phyloP scores from a whole-genome alignment of 2,888 invertebrate species.

The Nasonovia ribisnigri region DNA sequence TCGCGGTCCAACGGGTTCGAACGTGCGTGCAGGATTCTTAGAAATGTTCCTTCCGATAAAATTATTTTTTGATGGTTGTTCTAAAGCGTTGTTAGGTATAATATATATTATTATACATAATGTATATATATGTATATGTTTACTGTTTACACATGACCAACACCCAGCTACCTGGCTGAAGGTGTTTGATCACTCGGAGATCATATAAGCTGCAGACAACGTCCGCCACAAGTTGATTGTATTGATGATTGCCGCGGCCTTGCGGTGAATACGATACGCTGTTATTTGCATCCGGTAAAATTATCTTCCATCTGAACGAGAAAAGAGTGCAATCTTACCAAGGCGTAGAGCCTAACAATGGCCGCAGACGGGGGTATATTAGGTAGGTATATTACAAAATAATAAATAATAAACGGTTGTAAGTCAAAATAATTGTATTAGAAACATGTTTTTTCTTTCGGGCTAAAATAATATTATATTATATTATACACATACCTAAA shows the following conservation, averaged over 20 bases:
- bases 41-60: background rate
- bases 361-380: background rate
- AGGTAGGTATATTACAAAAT: background rate
- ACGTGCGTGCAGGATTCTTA: slow-evolving; percentile 52
- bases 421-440: background rate
- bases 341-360: background rate
- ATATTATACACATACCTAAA: background rate
- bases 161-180: background rate
- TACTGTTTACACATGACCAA: background rate
- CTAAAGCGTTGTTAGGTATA: slow-evolving; percentile 28
- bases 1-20: slow-evolving; percentile 41
- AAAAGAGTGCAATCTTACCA: slow-evolving; percentile 4
- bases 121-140: background rate
- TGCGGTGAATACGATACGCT: slow-evolving; percentile 42
- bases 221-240: slow-evolving; percentile 10
- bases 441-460: no score
- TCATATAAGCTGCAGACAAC: slow-evolving; percentile 15
- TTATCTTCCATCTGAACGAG: background rate
- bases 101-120: background rate
- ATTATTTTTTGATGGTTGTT: slow-evolving; percentile 21
- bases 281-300: slow-evolving; percentile 47
- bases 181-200: slow-evolving; percentile 25
- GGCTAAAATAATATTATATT: background rate
- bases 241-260: slow-evolving; percentile 16
- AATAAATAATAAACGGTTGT: background rate